Conservation (phyloP, 1,140 invertebrate species). For the Drosophila melanogaster region DNA sequence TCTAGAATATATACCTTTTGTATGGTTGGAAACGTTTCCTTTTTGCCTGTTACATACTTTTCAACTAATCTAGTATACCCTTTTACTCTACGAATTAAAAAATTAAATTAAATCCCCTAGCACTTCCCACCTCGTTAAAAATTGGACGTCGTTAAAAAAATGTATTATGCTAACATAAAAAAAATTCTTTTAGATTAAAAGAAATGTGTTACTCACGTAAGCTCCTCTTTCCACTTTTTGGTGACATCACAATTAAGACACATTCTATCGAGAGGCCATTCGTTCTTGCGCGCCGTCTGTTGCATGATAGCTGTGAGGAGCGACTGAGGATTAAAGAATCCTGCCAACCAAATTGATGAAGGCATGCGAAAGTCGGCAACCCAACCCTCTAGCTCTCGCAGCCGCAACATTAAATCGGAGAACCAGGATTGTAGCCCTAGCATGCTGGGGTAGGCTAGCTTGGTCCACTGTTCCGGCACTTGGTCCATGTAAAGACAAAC, state of each 20-base stretch:
- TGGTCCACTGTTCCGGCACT: slow-evolving; percentile 93
- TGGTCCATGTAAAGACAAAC: slow-evolving; percentile 93
- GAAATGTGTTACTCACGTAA: slow-evolving; percentile 86
- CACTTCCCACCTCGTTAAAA: too few species aligned
- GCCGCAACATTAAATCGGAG: slow-evolving; percentile 91
- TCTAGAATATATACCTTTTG: too few species aligned
- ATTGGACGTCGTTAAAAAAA: too few species aligned
- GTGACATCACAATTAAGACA: slow-evolving; percentile 97
- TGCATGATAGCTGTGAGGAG: slow-evolving; percentile 99
- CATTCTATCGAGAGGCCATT: slow-evolving; percentile 98
- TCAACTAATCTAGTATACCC: too few species aligned
- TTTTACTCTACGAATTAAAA: too few species aligned
- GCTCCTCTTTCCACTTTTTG: slow-evolving; percentile 95
- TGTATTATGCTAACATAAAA: too few species aligned
- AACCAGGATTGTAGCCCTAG: slow-evolving; percentile 94
- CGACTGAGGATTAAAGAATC: slow-evolving; percentile 98
- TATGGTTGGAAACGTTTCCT: too few species aligned
- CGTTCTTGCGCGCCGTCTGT: slow-evolving; percentile 96
- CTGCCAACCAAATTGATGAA: slow-evolving; percentile 94
- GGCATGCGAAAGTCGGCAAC: slow-evolving; percentile 92
- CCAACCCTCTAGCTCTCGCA: slow-evolving; percentile 93
- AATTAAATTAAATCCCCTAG: too few species aligned
- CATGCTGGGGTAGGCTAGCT: slow-evolving; percentile 95
- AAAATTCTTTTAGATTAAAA: background rate
- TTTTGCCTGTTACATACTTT: too few species aligned